Evolutionary conservation across 2,888 invertebrate species (phyloP).

Genomic region (Lypha dubia): DNA sequence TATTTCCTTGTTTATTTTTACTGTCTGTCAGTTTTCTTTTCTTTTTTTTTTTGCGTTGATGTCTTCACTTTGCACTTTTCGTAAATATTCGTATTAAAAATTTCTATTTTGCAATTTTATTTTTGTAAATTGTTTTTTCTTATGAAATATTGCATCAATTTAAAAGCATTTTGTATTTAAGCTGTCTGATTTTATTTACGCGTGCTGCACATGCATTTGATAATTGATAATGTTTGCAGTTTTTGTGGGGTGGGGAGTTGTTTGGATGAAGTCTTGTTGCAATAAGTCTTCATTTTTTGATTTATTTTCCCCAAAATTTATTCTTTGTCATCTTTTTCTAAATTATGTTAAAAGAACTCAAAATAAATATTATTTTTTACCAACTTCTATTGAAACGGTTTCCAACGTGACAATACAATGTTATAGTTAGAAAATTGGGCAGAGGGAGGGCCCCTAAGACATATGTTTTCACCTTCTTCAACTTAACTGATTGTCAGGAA

Average conservation of each 20-base stretch:
- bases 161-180: slow-evolving; percentile 14
- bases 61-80: slow-evolving; percentile 1
- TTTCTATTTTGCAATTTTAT: background rate
- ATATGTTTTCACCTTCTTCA: too few species aligned
- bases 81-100: background rate
- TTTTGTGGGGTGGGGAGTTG: too few species aligned
- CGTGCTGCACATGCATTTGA: slow-evolving; percentile 28
- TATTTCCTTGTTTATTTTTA: slow-evolving; percentile 36
- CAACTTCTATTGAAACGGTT: too few species aligned
- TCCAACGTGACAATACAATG: too few species aligned
- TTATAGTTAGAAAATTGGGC: too few species aligned
- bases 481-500: too few species aligned
- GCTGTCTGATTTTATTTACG: slow-evolving; percentile 13
- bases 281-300: too few species aligned
- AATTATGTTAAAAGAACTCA: too few species aligned
- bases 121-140: slow-evolving; percentile 29
- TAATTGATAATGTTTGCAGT: slow-evolving; percentile 22
- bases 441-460: too few species aligned
- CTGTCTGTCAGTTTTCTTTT: slow-evolving; percentile 32
- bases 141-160: slow-evolving; percentile 37
- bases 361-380: too few species aligned
- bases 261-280: background rate
- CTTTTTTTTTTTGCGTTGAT: slow-evolving; percentile 3
- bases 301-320: too few species aligned
- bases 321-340: too few species aligned